These are phyloP conservation scores for Phaonia tiefii DNA, from an alignment of 2,888 invertebrate species.

Conservation along the genomic window DNA sequence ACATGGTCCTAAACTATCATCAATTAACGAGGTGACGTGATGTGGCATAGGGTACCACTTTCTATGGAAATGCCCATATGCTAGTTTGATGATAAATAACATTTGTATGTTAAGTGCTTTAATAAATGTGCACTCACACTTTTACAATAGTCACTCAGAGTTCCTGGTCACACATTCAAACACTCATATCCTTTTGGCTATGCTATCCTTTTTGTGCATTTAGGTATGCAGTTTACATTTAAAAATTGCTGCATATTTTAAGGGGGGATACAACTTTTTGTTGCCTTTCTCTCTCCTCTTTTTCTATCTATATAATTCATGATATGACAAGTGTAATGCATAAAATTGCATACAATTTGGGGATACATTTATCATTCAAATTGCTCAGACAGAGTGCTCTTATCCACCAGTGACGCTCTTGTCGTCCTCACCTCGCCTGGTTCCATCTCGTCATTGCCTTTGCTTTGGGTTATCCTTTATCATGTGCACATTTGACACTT, in stretches of 20 bases:
- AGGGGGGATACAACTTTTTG: neutral
- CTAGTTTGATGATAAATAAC: constrained; percentile 52
- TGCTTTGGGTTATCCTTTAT: neutral
- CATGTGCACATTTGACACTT: neutral
- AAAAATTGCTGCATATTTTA: constrained; percentile 30
- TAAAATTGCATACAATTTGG: constrained; percentile 64
- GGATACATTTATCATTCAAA: constrained; percentile 65
- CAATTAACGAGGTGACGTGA: too few relatives aligned
- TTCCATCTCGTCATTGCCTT: neutral
- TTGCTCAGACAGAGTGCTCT: constrained; percentile 28
- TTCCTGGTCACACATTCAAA: too few relatives aligned
- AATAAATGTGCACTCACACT: constrained; percentile 55
- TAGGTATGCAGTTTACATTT: neutral
- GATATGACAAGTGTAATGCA: constrained; percentile 66
- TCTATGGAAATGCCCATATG: too few relatives aligned
- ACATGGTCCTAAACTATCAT: too few relatives aligned
- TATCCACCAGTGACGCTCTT: constrained; percentile 20
- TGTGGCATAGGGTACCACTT: too few relatives aligned
- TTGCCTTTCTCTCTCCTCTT: neutral
- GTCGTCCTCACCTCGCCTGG: constrained; percentile 1
- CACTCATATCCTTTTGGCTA: too few relatives aligned
- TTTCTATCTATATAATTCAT: constrained; percentile 47
- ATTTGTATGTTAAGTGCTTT: constrained; percentile 55
- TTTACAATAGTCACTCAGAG: neutral
- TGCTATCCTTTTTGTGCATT: too few relatives aligned